These are phyloP conservation scores for Serilophus lunatus DNA, from an alignment of 2,113 vertebrate genomes.

Conservation along the genomic window DNA sequence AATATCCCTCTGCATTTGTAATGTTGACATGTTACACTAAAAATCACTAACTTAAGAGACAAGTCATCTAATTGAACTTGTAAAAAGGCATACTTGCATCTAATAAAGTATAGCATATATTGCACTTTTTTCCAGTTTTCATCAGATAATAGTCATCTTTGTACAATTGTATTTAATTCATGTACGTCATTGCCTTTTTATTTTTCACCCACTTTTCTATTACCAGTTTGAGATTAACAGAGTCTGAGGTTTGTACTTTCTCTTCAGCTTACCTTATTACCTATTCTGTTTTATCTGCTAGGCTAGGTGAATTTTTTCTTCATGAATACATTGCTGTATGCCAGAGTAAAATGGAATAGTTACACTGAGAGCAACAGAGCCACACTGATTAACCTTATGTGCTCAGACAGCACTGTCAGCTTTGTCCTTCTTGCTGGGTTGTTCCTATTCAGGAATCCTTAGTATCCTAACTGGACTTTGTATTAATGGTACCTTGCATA, in stretches of 20 bases:
- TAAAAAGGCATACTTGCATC: not conserved
- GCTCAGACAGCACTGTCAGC: not conserved
- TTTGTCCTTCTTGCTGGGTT: not conserved
- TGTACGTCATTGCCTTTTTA: not conserved
- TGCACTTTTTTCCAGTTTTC: not conserved
- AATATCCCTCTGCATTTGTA: not conserved
- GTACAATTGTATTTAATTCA: not conserved
- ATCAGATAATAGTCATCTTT: not conserved
- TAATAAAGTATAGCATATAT: not conserved
- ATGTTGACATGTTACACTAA: not conserved
- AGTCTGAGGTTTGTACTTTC: not conserved
- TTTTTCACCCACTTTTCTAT: not conserved
- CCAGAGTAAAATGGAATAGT: not conserved
- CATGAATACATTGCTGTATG: not conserved
- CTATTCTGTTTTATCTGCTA: constrained; percentile 48
- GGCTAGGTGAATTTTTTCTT: constrained; percentile 7
- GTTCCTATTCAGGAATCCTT: not conserved
- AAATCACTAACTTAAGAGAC: not conserved
- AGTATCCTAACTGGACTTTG: not conserved
- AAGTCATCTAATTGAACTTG: not conserved
- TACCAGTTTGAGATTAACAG: not conserved
- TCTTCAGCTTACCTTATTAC: not conserved
- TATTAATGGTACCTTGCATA: not conserved
- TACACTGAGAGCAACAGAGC: not conserved
- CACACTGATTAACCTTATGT: not conserved